Conservation (phyloP, 2,888 invertebrate genomes). For the Mesoligia furuncula region DNA sequence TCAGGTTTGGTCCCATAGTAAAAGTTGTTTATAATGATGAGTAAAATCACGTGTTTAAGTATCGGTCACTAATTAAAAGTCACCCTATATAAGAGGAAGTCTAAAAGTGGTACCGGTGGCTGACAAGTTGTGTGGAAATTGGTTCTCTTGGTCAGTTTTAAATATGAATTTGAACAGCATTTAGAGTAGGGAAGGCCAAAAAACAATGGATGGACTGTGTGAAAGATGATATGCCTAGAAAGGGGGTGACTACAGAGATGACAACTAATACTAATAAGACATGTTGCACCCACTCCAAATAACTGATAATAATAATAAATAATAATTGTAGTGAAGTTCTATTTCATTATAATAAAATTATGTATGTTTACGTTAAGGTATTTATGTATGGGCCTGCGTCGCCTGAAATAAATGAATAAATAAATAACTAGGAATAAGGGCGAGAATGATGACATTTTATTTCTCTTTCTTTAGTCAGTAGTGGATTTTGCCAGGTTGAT, state of each 20-base stretch:
- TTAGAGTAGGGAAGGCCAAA: neutral
- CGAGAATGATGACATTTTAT: neutral
- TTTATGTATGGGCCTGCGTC: no score
- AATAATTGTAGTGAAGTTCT: no score
- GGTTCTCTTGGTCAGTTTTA: neutral
- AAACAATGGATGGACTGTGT: neutral
- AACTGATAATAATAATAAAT: no score
- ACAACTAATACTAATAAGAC: neutral
- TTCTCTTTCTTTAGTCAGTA: neutral
- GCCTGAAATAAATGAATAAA: no score
- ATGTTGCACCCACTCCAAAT: neutral
- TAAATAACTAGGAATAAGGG: neutral
- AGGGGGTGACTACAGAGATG: neutral
- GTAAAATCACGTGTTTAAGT: no score
- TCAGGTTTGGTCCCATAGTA: no score
- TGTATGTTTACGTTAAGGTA: no score
- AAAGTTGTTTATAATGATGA: no score
- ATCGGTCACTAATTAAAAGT: no score
- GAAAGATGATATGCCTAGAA: neutral
- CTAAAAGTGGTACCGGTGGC: neutral
- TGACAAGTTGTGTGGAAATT: neutral
- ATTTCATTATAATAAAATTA: no score
- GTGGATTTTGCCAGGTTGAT: neutral
- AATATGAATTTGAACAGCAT: neutral
- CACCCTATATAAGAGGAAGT: constrained; percentile 1